Conservation (phyloP, 2,888 invertebrate species). For the Abscondita cerata region DNA sequence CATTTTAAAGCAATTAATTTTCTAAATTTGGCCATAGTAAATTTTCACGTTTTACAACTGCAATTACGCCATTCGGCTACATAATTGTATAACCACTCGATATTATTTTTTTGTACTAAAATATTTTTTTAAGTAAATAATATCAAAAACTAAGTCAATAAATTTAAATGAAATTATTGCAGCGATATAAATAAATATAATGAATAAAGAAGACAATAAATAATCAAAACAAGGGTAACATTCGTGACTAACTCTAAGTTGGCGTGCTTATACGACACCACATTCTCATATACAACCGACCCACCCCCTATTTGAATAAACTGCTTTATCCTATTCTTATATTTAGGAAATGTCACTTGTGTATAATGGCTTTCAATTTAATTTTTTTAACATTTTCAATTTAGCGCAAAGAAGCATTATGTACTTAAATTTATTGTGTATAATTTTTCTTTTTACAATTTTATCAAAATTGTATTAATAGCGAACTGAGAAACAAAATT, state of each 20-base stretch:
- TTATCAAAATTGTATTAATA: too few species aligned
- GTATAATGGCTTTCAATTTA: constrained; percentile 20
- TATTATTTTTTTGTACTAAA: background rate
- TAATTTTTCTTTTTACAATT: constrained; percentile 35
- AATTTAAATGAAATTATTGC: constrained; percentile 42
- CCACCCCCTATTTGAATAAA: constrained; percentile 24
- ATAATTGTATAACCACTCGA: too few species aligned
- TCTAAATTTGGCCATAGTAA: background rate
- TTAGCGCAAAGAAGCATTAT: constrained; percentile 25
- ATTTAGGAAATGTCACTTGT: constrained; percentile 28
- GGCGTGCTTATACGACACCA: constrained; percentile 48
- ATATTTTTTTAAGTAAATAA: constrained; percentile 11
- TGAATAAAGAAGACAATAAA: constrained; percentile 46
- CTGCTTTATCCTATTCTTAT: constrained; percentile 30
- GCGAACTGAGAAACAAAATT: too few species aligned
- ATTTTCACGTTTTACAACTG: background rate
- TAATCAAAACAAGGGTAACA: constrained; percentile 44
- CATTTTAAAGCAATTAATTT: constrained; percentile 9
- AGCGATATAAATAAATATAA: constrained; percentile 43
- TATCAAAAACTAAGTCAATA: constrained; percentile 34
- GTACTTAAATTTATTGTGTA: constrained; percentile 42
- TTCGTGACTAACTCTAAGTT: constrained; percentile 49
- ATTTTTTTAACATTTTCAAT: constrained; percentile 7
- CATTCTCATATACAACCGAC: constrained; percentile 30
- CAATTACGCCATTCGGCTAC: background rate